Percentiles rank a stretch among this genome's conserved stretches.
These are phyloP conservation scores for Pseudocheirus occidentalis DNA, from an alignment of 2,797 vertebrate species.

Conservation along the genomic window DNA sequence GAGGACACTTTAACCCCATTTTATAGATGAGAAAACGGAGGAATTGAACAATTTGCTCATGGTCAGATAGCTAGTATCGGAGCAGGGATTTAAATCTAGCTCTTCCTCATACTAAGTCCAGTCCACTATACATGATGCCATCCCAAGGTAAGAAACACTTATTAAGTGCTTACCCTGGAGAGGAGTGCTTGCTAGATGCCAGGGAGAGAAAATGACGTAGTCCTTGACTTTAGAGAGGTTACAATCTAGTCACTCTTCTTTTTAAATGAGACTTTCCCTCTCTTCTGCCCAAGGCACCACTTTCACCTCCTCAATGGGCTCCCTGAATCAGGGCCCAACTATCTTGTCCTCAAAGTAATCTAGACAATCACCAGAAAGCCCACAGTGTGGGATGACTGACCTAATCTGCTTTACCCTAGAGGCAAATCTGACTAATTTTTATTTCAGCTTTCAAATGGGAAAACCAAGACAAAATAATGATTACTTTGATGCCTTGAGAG, in stretches of 20 bases:
- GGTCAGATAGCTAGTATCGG: too few relatives aligned
- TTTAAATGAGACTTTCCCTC: neutral
- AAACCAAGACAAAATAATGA: neutral
- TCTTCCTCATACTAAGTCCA: neutral
- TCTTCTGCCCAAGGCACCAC: neutral
- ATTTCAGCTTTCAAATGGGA: neutral
- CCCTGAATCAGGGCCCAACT: neutral
- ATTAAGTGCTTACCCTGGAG: neutral
- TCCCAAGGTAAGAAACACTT: neutral
- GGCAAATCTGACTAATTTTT: neutral
- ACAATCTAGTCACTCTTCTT: neutral
- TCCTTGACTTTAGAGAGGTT: neutral
- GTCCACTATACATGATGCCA: neutral
- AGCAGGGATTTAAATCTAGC: neutral
- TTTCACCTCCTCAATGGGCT: neutral
- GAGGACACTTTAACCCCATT: too few relatives aligned
- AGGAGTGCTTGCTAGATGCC: neutral
- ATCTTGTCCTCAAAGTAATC: neutral
- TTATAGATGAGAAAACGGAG: too few relatives aligned
- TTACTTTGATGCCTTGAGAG: neutral
- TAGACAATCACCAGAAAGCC: neutral
- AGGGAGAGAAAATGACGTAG: neutral
- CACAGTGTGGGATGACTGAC: neutral
- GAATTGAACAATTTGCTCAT: too few relatives aligned
- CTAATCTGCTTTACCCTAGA: neutral